Conservation (phyloP, 2,113 vertebrate genomes). For the Bos indicus region DNA sequence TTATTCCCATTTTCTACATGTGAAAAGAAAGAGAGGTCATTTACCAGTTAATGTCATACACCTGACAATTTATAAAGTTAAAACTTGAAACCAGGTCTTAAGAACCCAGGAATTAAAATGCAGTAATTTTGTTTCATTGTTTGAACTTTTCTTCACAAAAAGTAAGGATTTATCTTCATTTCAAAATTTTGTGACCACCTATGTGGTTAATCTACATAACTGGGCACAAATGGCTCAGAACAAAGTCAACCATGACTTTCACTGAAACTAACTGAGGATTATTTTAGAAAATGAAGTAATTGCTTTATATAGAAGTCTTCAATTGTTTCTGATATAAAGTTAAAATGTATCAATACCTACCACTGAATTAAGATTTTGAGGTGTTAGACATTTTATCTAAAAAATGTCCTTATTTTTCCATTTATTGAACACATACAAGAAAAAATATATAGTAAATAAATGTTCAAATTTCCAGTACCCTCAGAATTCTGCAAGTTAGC, state of each 20-base stretch:
- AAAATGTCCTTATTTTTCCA: not conserved
- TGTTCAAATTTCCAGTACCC: not conserved
- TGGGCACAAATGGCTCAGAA: not conserved
- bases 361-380: not conserved
- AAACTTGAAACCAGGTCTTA: not conserved
- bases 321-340: not conserved
- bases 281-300: not conserved
- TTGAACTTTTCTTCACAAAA: not conserved
- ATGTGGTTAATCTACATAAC: not conserved
- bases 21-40: not conserved
- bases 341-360: not conserved
- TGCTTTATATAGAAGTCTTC: not conserved
- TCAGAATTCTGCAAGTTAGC: not conserved
- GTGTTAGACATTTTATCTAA: not conserved
- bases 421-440: not conserved
- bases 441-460: not conserved
- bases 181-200: not conserved
- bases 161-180: not conserved
- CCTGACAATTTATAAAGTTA: not conserved
- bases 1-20: not conserved
- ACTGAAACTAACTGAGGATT: not conserved
- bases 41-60: not conserved
- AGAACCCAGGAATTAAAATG: not conserved
- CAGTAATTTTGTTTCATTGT: not conserved
- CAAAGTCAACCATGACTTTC: not conserved